A percentile compares a stretch with the other conserved stretches of the same genome.
Conservation (phyloP, 2,113 vertebrate genomes). For the Chinchilla lanigera region DNA sequence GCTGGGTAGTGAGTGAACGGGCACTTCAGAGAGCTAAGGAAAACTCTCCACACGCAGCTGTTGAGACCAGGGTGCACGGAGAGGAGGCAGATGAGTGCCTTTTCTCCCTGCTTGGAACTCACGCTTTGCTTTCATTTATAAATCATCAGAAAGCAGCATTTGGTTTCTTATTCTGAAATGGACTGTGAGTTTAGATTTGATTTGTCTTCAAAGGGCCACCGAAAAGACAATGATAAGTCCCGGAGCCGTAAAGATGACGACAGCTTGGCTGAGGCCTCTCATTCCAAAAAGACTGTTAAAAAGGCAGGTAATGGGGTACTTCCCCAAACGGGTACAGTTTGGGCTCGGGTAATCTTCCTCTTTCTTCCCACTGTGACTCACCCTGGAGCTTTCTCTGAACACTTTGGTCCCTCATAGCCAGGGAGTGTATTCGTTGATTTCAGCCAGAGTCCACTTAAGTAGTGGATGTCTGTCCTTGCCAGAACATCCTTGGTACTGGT, state of each 20-base stretch:
- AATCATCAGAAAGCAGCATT: slow-evolving; percentile 3
- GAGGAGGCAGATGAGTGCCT: neutral
- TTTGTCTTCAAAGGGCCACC: slow-evolving; percentile 82
- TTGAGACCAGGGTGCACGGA: neutral
- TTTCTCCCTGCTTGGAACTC: neutral
- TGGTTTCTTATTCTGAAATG: slow-evolving; percentile 45
- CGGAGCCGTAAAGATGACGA: slow-evolving; percentile 82
- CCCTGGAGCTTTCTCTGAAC: neutral
- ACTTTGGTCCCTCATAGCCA: neutral
- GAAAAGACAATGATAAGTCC: slow-evolving; percentile 83
- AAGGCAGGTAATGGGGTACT: slow-evolving; percentile 85
- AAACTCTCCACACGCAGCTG: neutral
- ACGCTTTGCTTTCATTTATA: neutral
- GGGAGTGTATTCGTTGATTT: neutral
- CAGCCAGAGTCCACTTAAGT: neutral
- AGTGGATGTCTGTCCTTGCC: neutral
- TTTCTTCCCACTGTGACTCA: neutral
- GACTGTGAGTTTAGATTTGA: slow-evolving; percentile 68
- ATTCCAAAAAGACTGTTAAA: slow-evolving; percentile 85
- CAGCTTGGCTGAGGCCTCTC: slow-evolving; percentile 78
- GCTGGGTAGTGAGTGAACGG: neutral
- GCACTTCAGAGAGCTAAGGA: slow-evolving; percentile 54
- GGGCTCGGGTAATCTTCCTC: neutral
- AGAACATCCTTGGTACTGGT: neutral
- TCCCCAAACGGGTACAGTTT: neutral